Evolutionary conservation across 2,888 invertebrate species (phyloP), one percentile per base, ranked within the genome.

Genomic region (Ormyrus labotus): DNA sequence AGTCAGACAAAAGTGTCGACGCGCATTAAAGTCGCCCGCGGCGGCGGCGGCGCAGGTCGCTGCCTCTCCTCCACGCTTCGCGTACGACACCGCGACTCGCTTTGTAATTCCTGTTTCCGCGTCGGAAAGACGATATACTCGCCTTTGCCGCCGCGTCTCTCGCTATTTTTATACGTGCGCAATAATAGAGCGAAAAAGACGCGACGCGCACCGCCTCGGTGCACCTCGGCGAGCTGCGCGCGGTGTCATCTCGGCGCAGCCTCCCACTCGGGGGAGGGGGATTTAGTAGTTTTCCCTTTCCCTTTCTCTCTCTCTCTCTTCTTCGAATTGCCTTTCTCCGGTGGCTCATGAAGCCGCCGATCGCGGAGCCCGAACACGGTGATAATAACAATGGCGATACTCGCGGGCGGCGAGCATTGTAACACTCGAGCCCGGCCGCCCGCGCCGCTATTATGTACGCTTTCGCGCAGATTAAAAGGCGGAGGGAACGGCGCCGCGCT

Each of bases 251-350:
- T 57, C 73, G 13, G 60, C 19, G 45, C n/a, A 13, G 69, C 9
- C 63, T 10, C 10, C 10, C 47, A 13, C 7, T 9, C 8, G n/a
- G 58, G 3, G 58, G 10, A 13, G 53, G 10, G 58, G 67, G 11
- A 51, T 67, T 3, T 8, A 13, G 53, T 11, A 70, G 55, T 70
- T 63, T 69, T 69, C 57, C 69, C 69, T 77, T 77, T 70, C 69
- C 64, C 69, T 69, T 77, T 70, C 69, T 13, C 81, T 70, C 67
- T 51, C 2, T 48, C 55, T 50, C 19, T 47, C 8, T 72, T 71
- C 72, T 19, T 6, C 34, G 72, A 72, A 60, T 2, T 61, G 69
- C 76, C 76, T 77, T 77, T 77, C 76, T 77, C 69, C 34, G 19
- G 51, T 19, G 51, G 61, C 34, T 19, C 19, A 2, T 19, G 1